Base-by-base conservation (phyloP, 2,113 vertebrate genomes). In the Pitta sordida region DNA sequence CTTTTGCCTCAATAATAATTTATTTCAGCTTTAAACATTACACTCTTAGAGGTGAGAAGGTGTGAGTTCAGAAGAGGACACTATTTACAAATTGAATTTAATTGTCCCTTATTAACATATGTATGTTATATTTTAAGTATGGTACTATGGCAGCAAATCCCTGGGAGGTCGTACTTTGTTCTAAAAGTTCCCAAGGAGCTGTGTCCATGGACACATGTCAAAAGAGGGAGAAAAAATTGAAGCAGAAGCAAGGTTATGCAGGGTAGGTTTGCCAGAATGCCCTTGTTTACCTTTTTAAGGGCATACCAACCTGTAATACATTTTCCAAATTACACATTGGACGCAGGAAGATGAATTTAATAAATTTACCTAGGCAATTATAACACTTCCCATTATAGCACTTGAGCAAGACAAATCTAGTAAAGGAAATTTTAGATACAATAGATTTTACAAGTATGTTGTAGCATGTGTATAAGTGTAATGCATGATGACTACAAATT, bases 1-100 rank as follows among this genome's bases (percentile, higher is more conserved):
- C 75, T 67, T 76, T 80, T 88, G 83, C 80, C 88, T 83, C 92
- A 87, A 21, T n/a, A 49, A 65, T 32, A 79, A 53, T 34, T 91
- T 76, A 91, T 80, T 92, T 68, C 63, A 77, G 37, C 20, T 34
- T 56, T 63, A 76, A 91, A 62, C 59, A 74, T 83, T 93, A 79
- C n/a, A 86, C 80, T 69, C 39, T 91, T 56, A 56, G 53, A 86
- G 83, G 68, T 56, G 4, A 1, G 63, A 71, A 85, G 44, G n/a
- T 29, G 1, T 10, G 20, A 88, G 90, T 83, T 93, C 70, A 91
- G 68, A 69, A 69, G 68, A 78, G 71, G 76, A 91, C 41, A 49
- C 6, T 74, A 79, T 63, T 49, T 73, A 75, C 26, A 94, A 46
- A 77, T 7, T 43, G 13, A 68, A 84, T 68, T 41, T 44, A 78